Evolutionary conservation across 2,113 vertebrate species (phyloP), one percentile per base, ranked within the genome.

Genomic region (Leucoraja erinaceus): DNA sequence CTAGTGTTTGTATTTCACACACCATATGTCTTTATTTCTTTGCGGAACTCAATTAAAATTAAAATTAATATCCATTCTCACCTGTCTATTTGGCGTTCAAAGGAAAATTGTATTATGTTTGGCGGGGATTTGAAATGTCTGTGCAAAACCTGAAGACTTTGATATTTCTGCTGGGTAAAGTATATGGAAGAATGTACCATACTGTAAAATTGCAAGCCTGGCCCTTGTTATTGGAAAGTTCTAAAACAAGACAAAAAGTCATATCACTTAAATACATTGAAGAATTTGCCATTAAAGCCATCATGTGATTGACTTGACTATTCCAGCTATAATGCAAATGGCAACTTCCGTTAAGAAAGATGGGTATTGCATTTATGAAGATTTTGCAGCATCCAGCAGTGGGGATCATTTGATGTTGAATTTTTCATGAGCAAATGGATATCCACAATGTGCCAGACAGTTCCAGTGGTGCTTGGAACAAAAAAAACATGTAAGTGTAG

Each of bases 21-120:
- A 72, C 10, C 90, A 72, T 47, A 22, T 47, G 38, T 91, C 66
- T 68, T 91, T 91, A 25, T 18, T 68, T 9, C 31, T 91, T 68
- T 91, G 72, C 22, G 72, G 90, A 91, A 20, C 47, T 20, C 68
- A 72, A 72, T 54, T 72, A 91, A 31, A 63, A 90, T 31, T 16
- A 90, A 91, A 91, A 72, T 91, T 47, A 91, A 68, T 61, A 33
- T 91, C 38, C 47, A 9, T 72, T 28, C 68, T 54, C 66, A 72
- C 66, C 38, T 90, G 66, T 0, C 33, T 70, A 25, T 72, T 47
- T 47, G 70, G 38, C 11, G 11, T 70, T 33, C 31, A 72, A 22
- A 72, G 66, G 68, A 33, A 72, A 72, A 38, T 91, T 74, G 33
- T 33, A 68, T 72, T 91, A 72, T 72, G 33, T 47, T 8, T 47